Percentiles rank a stretch among this genome's conserved stretches.
Conservation (phyloP, 2,888 invertebrate genomes). For the Diarsia dahlii region DNA sequence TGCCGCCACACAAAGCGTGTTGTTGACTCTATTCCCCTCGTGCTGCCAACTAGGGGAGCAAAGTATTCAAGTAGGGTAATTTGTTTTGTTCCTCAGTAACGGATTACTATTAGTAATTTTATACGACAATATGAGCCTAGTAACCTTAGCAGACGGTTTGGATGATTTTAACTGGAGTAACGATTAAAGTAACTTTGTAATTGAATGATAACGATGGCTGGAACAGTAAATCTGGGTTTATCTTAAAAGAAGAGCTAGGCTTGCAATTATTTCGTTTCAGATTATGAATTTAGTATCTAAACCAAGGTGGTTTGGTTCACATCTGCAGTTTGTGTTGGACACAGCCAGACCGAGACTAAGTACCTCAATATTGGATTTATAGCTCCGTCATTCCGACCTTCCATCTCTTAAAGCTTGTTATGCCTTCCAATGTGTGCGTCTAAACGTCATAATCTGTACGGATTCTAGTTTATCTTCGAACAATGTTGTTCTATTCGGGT, state of each 20-base stretch:
- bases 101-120: conserved; percentile 71
- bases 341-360: too few relatives aligned
- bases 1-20: conserved; percentile 46
- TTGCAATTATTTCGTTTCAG: neutral
- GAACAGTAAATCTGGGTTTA: neutral
- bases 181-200: too few relatives aligned
- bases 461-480: neutral
- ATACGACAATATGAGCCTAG: conserved; percentile 48
- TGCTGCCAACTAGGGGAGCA: conserved; percentile 57
- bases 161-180: neutral
- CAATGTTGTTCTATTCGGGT: neutral
- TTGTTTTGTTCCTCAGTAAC: conserved; percentile 75
- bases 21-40: conserved; percentile 69
- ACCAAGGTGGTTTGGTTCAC: neutral
- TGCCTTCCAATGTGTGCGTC: neutral
- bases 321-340: neutral
- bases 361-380: neutral
- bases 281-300: neutral
- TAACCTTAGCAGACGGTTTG: conserved; percentile 20
- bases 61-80: conserved; percentile 79
- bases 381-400: too few relatives aligned
- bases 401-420: neutral
- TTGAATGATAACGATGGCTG: neutral
- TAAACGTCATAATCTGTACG: neutral
- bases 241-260: neutral